phyloP scores from a whole-genome alignment of 2,888 invertebrate species.

The Tortricodes alternella region DNA sequence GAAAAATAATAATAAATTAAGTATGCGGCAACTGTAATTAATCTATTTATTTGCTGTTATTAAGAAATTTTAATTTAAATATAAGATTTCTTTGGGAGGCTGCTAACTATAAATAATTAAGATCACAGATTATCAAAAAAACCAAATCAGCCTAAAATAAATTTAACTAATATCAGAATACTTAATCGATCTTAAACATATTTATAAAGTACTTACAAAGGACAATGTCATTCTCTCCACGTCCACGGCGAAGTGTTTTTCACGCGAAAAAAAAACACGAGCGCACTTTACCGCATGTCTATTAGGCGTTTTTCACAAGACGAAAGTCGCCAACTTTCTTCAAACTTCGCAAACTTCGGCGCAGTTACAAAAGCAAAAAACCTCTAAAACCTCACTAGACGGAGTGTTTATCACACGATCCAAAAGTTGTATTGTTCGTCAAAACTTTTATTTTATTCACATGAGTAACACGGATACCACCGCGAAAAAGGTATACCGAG shows the following conservation, averaged over 20 bases:
- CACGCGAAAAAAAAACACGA: slow-evolving; percentile 11
- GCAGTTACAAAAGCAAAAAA: slow-evolving; percentile 30
- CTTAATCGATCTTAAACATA: neutral
- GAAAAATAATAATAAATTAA: too few species aligned
- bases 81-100: too few species aligned
- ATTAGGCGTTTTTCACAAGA: neutral
- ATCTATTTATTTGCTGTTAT: too few species aligned
- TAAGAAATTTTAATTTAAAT: too few species aligned
- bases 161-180: neutral
- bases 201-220: slow-evolving; percentile 65
- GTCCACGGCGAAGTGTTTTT: slow-evolving; percentile 18
- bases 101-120: too few species aligned
- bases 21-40: too few species aligned
- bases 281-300: slow-evolving; percentile 20
- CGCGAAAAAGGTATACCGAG: slow-evolving; percentile 67
- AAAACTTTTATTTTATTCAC: slow-evolving; percentile 55
- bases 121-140: too few species aligned
- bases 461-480: slow-evolving; percentile 68
- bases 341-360: slow-evolving; percentile 42
- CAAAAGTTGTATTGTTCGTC: slow-evolving; percentile 45
- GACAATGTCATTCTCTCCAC: slow-evolving; percentile 81
- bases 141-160: neutral
- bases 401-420: slow-evolving; percentile 38
- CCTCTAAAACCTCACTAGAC: slow-evolving; percentile 37
- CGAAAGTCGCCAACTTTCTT: slow-evolving; percentile 11